These are phyloP conservation scores for Oophaga pumilio DNA, from an alignment of 2,113 vertebrate species.

Conservation along the genomic window DNA sequence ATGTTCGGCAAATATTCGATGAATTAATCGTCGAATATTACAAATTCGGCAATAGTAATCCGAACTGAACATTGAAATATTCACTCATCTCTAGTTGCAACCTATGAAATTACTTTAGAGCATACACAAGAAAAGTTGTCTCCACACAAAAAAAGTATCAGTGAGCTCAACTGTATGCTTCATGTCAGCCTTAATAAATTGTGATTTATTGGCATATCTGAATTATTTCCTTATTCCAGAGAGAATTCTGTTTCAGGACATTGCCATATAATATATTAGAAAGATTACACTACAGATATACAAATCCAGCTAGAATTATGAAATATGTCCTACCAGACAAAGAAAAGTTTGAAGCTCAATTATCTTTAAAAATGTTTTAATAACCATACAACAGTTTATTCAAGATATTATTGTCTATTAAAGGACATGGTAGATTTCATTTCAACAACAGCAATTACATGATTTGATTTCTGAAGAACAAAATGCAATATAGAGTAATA, in stretches of 20 bases:
- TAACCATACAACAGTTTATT: constrained; percentile 41
- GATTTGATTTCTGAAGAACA: constrained; percentile 63
- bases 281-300: neutral
- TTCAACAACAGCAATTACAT: constrained; percentile 65
- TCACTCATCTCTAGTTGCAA: no score
- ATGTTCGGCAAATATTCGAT: no score
- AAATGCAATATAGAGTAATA: constrained; percentile 71
- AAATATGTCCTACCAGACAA: constrained; percentile 60
- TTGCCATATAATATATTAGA: neutral
- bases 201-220: neutral
- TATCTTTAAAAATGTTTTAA: constrained; percentile 52
- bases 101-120: no score
- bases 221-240: neutral
- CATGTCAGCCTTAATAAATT: no score
- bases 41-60: no score
- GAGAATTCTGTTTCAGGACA: neutral
- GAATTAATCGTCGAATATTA: no score
- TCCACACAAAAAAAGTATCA: no score
- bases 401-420: constrained; percentile 66
- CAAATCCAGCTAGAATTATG: neutral
- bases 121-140: no score
- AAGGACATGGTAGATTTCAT: constrained; percentile 65
- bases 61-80: no score
- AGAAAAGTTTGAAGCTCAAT: constrained; percentile 57
- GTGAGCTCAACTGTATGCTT: no score